These are phyloP conservation scores for Sciurus niger DNA, from an alignment of 2,113 vertebrate species.

Conservation along the genomic window DNA sequence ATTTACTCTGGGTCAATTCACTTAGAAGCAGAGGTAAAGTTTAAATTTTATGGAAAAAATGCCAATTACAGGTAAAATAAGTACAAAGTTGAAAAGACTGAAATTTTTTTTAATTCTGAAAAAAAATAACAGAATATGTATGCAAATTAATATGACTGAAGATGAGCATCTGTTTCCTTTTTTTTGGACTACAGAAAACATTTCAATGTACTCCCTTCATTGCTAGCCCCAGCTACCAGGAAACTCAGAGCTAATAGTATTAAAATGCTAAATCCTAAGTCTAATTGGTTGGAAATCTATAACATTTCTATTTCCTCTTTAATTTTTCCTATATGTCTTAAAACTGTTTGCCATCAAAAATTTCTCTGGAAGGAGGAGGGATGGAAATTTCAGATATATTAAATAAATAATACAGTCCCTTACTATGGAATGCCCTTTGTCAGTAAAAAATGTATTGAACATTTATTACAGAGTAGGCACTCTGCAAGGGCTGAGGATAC, in stretches of 20 bases:
- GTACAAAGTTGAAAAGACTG: not conserved
- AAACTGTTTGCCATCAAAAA: conserved; percentile 13
- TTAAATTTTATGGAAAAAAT: conserved; percentile 41
- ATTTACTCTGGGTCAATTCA: conserved; percentile 14
- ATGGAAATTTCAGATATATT: conserved; percentile 47
- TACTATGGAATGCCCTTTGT: not conserved
- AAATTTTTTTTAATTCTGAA: not conserved
- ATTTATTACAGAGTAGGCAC: not conserved
- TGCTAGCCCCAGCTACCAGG: conserved; percentile 12
- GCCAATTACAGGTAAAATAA: conserved; percentile 46
- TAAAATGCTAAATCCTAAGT: conserved; percentile 17
- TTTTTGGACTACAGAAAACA: not conserved
- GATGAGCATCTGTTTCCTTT: not conserved
- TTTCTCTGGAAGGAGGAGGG: not conserved
- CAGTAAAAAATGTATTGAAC: not conserved
- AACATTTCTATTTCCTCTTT: conserved; percentile 20
- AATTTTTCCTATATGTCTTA: conserved; percentile 40
- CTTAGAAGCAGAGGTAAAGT: not conserved
- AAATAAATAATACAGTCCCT: not conserved
- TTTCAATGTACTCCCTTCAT: not conserved
- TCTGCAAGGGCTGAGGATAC: not conserved
- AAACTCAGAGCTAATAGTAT: conserved; percentile 13
- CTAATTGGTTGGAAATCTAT: not conserved
- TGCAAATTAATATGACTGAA: not conserved
- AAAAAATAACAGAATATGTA: not conserved